Base-by-base conservation (phyloP, 1,140 invertebrate genomes). In the Babylonia areolata region DNA sequence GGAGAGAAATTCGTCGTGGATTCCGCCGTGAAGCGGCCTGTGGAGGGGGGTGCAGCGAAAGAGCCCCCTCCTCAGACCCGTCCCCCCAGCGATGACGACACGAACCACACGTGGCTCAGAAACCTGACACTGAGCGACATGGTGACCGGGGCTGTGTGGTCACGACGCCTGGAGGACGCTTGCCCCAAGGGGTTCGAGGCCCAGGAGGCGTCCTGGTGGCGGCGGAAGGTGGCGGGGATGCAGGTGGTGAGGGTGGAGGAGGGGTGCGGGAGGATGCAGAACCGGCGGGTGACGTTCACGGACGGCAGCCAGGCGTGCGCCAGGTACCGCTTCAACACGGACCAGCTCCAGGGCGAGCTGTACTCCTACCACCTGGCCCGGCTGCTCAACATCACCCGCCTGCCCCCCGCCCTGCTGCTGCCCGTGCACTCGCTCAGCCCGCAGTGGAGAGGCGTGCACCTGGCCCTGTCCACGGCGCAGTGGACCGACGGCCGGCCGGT, bases 331-430 rank as follows among this genome's bases (percentile, higher is more conserved):
- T 96, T 97, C 88, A 98, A 98, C 91, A 97, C 96, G 35, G 97
- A 98, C 91, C 97, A 98, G 93, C 97, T 98, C 71, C 97, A 98
- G 94, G 97, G 97, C 17, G 97, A 98, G 93, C 96, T 98, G 2
- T 98, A 97, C 94, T 97, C 97, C 90, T 98, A 97, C 92, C 97
- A 97, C 90, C 95, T 98, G 28, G 96, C 96, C 6, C 96, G 96
- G 78, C 89, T 97, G 11, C 93, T 98, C 28, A 96, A 96, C 78
- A 95, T 98, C 31, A 89, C 88, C 42, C 97, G 98, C 92, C 91
- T 98, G 75, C 96, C 96, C 3, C 97, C 97, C 0, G 96, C 97
- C 0, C 95, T 96, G 0, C 95, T 97, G 12, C 96, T 95, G 54
- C 94, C 97, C 46, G 96, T 97, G 15, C 95, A 97, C 93, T 92